Conservation (phyloP, 2,888 invertebrate genomes). For the Anorthoa munda region DNA sequence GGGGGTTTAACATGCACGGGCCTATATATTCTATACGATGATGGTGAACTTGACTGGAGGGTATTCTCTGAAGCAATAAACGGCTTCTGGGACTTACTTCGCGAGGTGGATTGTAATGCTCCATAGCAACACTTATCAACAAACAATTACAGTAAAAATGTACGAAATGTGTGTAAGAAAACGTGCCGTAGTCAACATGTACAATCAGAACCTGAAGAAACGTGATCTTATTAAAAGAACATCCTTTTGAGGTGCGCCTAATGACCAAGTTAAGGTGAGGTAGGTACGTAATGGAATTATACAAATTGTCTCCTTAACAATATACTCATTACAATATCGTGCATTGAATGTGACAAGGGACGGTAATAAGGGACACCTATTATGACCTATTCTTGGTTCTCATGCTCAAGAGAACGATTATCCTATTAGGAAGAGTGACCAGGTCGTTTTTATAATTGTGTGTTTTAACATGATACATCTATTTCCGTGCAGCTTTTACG, state of each 20-base stretch:
- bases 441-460: constrained; percentile 48
- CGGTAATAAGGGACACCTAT: constrained; percentile 16
- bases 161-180: constrained; percentile 13
- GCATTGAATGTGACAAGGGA: constrained; percentile 1
- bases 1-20: not conserved
- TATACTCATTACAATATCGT: constrained; percentile 8
- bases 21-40: not conserved
- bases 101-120: not conserved
- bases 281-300: constrained; percentile 3
- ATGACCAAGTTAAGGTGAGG: constrained; percentile 8
- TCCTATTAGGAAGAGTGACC: constrained; percentile 49
- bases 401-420: constrained; percentile 16
- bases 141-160: not conserved
- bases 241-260: constrained; percentile 11
- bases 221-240: constrained; percentile 44
- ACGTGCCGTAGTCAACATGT: constrained; percentile 36
- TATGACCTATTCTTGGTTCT: constrained; percentile 12
- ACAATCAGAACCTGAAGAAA: constrained; percentile 37
- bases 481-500: constrained; percentile 28
- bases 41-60: not conserved
- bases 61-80: not conserved
- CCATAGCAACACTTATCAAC: constrained; percentile 5
- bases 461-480: constrained; percentile 2
- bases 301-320: constrained; percentile 14
- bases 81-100: not conserved